Evolutionary conservation across 2,797 vertebrate species (phyloP).

Genomic region (Agapornis canus): DNA sequence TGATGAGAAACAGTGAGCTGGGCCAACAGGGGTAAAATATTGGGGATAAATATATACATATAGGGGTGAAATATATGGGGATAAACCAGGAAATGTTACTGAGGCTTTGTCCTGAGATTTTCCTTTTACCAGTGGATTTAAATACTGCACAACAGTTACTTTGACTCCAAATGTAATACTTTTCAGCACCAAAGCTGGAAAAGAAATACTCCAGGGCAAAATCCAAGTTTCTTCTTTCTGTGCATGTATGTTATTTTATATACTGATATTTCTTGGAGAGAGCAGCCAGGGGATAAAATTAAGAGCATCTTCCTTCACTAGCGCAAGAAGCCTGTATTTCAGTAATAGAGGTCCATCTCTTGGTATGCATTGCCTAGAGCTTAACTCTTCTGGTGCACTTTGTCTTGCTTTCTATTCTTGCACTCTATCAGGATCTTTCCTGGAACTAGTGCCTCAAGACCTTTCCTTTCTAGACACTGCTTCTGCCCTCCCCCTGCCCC

Average conservation of each 20-base stretch:
- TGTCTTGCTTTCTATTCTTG: conserved; percentile 29
- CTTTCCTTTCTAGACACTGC: conserved; percentile 1
- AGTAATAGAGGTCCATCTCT: not conserved
- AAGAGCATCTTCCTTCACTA: not conserved
- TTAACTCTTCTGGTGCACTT: not conserved
- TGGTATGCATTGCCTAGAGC: not conserved
- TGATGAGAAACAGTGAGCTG: not conserved
- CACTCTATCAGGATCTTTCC: not conserved
- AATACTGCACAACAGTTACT: not conserved
- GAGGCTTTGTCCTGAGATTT: not conserved
- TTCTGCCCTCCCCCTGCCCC: not conserved
- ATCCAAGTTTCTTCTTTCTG: not conserved
- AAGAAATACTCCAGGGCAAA: not conserved
- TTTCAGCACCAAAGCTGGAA: not conserved
- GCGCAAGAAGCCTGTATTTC: not conserved
- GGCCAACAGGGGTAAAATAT: not conserved
- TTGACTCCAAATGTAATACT: not conserved
- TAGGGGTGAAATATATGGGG: no score
- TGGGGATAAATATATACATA: no score
- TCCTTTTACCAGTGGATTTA: not conserved
- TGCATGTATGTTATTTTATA: not conserved
- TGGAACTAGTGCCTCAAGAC: not conserved
- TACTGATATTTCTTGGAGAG: not conserved
- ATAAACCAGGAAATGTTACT: not conserved
- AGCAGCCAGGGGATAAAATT: not conserved